Evolutionary conservation across 2,888 invertebrate species (phyloP).

Genomic region (Carterocephalus palaemon): DNA sequence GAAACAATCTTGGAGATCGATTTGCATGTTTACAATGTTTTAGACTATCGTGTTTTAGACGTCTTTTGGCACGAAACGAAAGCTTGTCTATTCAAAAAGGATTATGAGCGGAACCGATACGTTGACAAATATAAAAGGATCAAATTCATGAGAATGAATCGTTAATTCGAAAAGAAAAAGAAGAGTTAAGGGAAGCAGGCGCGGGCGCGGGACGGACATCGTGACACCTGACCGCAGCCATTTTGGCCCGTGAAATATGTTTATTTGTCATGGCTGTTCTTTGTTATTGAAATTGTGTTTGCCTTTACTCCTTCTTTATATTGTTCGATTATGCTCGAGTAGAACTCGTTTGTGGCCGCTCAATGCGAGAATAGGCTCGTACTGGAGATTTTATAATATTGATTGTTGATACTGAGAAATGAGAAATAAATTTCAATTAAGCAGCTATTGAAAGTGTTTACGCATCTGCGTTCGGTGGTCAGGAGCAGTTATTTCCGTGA

Average conservation of each 20-base stretch:
- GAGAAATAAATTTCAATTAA: constrained; percentile 79
- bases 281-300: constrained; percentile 79
- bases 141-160: constrained; percentile 68
- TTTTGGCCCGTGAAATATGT: constrained; percentile 78
- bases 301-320: constrained; percentile 78
- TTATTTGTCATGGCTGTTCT: constrained; percentile 76
- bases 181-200: constrained; percentile 38
- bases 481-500: constrained; percentile 62
- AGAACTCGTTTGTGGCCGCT: constrained; percentile 72
- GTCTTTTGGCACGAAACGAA: not conserved
- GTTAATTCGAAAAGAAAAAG: constrained; percentile 68
- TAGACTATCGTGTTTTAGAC: no score
- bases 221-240: constrained; percentile 78
- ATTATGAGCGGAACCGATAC: constrained; percentile 25
- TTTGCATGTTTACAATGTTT: no score
- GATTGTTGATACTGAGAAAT: constrained; percentile 78
- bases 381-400: constrained; percentile 72
- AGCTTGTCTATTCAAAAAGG: not conserved
- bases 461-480: constrained; percentile 46
- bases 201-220: constrained; percentile 46
- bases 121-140: constrained; percentile 54
- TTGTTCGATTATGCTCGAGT: constrained; percentile 74
- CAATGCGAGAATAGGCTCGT: constrained; percentile 68
- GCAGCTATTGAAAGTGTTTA: constrained; percentile 64
- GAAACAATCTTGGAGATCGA: constrained; percentile 7